Base-by-base conservation (phyloP, 2,797 vertebrate genomes). In the Poeciliopsis paucimaculata region DNA sequence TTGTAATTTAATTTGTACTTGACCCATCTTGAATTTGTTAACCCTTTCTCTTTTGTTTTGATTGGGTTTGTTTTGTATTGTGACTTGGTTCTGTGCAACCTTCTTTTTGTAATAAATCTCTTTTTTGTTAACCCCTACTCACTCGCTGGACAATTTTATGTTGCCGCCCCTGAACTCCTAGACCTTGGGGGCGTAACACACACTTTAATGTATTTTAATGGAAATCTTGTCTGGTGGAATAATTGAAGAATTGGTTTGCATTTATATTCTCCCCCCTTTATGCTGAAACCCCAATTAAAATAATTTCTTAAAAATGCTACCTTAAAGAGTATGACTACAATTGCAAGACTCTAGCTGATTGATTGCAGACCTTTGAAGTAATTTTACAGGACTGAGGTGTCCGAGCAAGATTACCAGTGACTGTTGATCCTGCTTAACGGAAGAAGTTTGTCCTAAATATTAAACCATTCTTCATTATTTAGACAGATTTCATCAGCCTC, bases 381-480 rank as follows among this genome's bases (percentile, higher is more conserved):
- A 72, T 74, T 76, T 77, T 20, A 47, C 5, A 43, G 20, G 36
- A 34, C n/a, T 45, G 31, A 66, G 1, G 34, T 49, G 36, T 55
- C 60, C 3, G 51, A 41, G 28, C 45, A 70, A 5, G 2, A 46
- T 23, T 84, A 55, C 68, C 28, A 34, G 64, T 66, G 12, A 71
- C 28, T 26, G 45, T 81, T 76, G 73, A 86, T 82, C 43, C 62
- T 82, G 51, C 77, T 71, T 72, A 78, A 73, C 66, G 43, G n/a
- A 71, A 79, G 49, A 20, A 62, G 82, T 34, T 45, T 81, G 5
- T 41, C 76, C 41, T 80, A 79, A 84, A 75, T 46, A 49, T 49
- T 39, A 75, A 57, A 71, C 72, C 70, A 15, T 64, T 71, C 71
- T 76, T 77, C 75, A 82, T 79, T 82, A 60, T 75, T 79, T 36